Base-by-base conservation (phyloP, 64 coral and sea anemone genomes). In the Acropora yongei region DNA sequence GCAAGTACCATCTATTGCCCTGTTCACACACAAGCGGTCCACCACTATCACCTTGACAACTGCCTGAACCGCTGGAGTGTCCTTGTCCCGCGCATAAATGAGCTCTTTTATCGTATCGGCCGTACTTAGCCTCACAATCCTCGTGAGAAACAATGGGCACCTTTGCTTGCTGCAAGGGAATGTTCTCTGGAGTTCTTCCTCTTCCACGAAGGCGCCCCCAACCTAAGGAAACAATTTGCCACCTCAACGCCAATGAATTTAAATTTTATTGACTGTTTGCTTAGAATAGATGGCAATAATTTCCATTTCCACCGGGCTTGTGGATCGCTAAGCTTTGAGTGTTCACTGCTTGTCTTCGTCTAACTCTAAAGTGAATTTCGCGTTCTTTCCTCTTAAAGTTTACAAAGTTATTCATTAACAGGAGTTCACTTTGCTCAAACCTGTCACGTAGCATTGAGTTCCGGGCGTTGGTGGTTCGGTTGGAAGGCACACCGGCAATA, bases 31-130 rank as follows among this genome's bases (percentile, higher is more conserved):
- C 90, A 73, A 92, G 80, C 16, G 90, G 90, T 11, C 90, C 81
- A 48, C 90, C 90, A 51, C 90, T 93, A 53, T 93, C 92, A 44
- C 92, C 92, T 4, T 93, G 47, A 13, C 92, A 93, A 12, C 92
- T 84, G 17, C 86, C 92, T 68, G 94, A 87, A 0, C 90, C 94
- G 65, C 82, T 75, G 1, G 86, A 73, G 13, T 87, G 80, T 2
- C 78, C 94, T 57, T 96, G 86, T 5, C 86, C 94, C 61, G 94
- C 90, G 84, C 94, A 96, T 39, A 96, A 46, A 9, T 96, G 94
- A 78, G 94, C 84, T 6, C 55, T 44, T 6, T 49, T 57, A 63
- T 88, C 85, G 51, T 86, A 72, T 65, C 90, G 69, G 17, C 55
- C 20, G 50, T 96, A 96, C 49, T 96, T 96, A 51, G 75, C 78